Percentiles rank a stretch among this genome's conserved stretches.
These are phyloP conservation scores for Drosophila nigricruria DNA, from an alignment of 2,888 invertebrate genomes.

Conservation along the genomic window DNA sequence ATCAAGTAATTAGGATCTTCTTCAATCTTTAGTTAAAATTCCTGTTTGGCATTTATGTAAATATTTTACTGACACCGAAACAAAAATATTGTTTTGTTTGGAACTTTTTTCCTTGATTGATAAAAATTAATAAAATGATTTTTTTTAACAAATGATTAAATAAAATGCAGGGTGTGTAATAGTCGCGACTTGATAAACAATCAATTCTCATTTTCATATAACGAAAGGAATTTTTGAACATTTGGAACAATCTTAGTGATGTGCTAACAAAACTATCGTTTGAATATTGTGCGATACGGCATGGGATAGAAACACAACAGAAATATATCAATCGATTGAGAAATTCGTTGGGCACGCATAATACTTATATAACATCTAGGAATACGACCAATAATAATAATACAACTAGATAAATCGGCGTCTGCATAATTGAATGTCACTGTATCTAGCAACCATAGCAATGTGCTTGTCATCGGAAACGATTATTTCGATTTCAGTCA, in stretches of 20 bases:
- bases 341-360: neutral
- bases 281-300: neutral
- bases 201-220: neutral
- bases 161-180: neutral
- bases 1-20: neutral
- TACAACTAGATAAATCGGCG: neutral
- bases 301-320: neutral
- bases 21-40: constrained; percentile 5
- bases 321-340: neutral
- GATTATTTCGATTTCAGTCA: constrained; percentile 30
- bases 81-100: neutral
- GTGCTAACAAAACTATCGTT: neutral
- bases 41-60: constrained; percentile 34
- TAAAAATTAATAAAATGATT: neutral
- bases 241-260: neutral
- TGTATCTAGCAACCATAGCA: constrained; percentile 46
- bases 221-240: neutral
- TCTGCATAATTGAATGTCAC: neutral
- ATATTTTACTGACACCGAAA: constrained; percentile 26
- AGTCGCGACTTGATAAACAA: neutral
- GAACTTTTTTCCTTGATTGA: neutral
- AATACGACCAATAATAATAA: neutral
- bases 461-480: constrained; percentile 24
- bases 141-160: neutral
- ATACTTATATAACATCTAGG: neutral